A percentile compares a stretch with the other conserved stretches of the same genome.
Evolutionary conservation across 2,888 invertebrate species (phyloP).

Genomic region (Caenorhabditis sp.): DNA sequence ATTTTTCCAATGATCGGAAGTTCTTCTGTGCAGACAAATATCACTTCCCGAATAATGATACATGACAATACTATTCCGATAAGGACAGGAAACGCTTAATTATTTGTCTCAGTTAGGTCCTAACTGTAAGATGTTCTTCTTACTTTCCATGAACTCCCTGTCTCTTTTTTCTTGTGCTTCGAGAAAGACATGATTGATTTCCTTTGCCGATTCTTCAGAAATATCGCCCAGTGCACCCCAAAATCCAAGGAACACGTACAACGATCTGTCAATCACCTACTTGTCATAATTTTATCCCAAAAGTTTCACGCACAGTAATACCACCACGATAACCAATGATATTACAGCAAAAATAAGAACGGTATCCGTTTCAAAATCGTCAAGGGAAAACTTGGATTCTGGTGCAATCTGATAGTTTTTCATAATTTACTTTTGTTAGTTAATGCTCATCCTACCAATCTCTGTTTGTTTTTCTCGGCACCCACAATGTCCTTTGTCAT

Average conservation of each 20-base stretch:
- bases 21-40: not conserved
- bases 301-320: not conserved
- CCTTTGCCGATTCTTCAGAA: not conserved
- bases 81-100: slow-evolving; percentile 9
- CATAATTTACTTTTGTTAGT: not conserved
- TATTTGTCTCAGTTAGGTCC: too few species aligned
- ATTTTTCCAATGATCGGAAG: not conserved
- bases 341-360: not conserved
- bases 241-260: not conserved
- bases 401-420: not conserved
- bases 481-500: not conserved
- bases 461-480: not conserved
- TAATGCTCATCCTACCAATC: not conserved
- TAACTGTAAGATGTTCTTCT: too few species aligned
- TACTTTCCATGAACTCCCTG: slow-evolving; percentile 12
- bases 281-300: not conserved
- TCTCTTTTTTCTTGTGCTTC: slow-evolving; percentile 8
- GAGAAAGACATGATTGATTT: not conserved
- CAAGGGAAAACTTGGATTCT: not conserved
- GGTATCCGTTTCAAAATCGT: not conserved
- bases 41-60: not conserved
- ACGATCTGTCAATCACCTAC: not conserved
- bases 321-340: not conserved
- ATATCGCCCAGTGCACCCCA: not conserved
- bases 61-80: not conserved